Conservation (phyloP, 1,140 invertebrate species). For the Zaprionus kolodkinae region DNA sequence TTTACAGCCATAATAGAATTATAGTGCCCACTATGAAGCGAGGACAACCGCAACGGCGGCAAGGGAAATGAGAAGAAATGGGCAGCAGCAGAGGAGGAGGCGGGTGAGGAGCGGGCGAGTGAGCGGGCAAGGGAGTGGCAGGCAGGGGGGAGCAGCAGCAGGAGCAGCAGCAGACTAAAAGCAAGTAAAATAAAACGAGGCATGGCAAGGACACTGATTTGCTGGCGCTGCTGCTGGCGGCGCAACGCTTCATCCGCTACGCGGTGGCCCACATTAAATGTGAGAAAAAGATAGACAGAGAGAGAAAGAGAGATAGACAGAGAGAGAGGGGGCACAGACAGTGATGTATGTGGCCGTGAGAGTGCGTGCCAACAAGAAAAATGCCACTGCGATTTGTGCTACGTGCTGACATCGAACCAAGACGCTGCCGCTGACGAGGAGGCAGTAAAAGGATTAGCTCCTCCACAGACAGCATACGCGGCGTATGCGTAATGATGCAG, state of each 20-base stretch:
- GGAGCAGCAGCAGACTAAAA: slow-evolving; percentile 18
- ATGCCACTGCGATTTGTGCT: slow-evolving; percentile 51
- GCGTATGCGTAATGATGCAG: slow-evolving; percentile 75
- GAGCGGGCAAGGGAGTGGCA: neutral
- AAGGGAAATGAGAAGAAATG: neutral
- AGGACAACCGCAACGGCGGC: slow-evolving; percentile 11
- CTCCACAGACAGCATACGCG: slow-evolving; percentile 22
- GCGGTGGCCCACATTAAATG: slow-evolving; percentile 71
- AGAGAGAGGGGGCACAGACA: slow-evolving; percentile 43
- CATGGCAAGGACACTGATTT: slow-evolving; percentile 57
- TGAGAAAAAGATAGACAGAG: slow-evolving; percentile 27
- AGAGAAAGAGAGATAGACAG: slow-evolving; percentile 10
- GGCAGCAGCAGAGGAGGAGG: neutral
- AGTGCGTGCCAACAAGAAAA: slow-evolving; percentile 52
- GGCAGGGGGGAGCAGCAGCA: too few relatives aligned
- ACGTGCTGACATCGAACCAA: slow-evolving; percentile 57
- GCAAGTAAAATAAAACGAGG: slow-evolving; percentile 55
- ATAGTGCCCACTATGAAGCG: slow-evolving; percentile 63
- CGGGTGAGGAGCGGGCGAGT: neutral
- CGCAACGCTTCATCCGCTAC: slow-evolving; percentile 58
- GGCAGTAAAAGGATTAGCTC: slow-evolving; percentile 68
- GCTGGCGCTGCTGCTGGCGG: slow-evolving; percentile 34
- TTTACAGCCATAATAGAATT: slow-evolving; percentile 76
- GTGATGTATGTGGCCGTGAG: slow-evolving; percentile 61
- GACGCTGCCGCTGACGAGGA: slow-evolving; percentile 20